These are phyloP conservation scores for Crotalus viridis DNA, from an alignment of 2,113 vertebrate genomes.

Conservation along the genomic window DNA sequence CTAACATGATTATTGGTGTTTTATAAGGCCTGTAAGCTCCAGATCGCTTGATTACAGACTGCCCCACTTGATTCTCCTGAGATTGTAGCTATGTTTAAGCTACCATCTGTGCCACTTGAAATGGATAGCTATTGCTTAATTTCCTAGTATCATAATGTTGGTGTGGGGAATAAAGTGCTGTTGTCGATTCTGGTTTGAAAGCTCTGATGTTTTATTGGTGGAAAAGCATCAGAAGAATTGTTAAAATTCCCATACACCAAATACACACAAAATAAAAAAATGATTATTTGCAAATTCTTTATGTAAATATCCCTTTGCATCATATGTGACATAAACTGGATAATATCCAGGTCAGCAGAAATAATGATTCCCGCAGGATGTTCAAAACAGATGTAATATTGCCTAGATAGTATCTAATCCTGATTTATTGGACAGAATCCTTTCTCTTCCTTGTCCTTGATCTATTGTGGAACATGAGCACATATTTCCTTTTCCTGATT, in stretches of 20 bases:
- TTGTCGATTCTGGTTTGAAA: neutral
- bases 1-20: neutral
- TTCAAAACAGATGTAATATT: neutral
- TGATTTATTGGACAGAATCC: neutral
- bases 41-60: neutral
- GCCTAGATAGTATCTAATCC: neutral
- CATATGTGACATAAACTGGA: neutral
- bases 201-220: neutral
- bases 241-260: neutral
- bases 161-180: neutral
- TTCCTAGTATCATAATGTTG: neutral
- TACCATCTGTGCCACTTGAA: neutral
- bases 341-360: slow-evolving; percentile 10
- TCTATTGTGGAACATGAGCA: rapidly evolving
- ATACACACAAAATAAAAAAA: neutral
- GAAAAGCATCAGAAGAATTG: neutral
- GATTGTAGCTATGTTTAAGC: neutral
- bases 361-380: slow-evolving; percentile 10
- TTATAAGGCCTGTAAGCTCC: neutral
- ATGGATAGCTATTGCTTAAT: neutral
- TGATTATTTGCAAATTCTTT: neutral
- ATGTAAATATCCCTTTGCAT: neutral
- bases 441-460: neutral
- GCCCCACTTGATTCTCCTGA: neutral
- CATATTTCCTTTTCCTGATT: neutral